Conservation (phyloP, 2,797 vertebrate species). For the Hydrocynus forskahlii region DNA sequence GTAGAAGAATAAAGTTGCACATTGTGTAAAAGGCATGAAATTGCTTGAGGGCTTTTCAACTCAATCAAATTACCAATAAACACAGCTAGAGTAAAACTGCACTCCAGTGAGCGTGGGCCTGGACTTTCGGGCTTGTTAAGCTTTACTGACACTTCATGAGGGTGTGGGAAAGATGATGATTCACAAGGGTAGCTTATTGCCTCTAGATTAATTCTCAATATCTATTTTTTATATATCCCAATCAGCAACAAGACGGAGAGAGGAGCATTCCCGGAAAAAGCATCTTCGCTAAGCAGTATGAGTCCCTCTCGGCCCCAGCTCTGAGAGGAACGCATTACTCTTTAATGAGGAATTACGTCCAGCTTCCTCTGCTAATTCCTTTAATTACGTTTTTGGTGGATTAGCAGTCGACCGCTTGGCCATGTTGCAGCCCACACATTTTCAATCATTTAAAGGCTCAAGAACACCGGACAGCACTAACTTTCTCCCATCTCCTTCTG, state of each 20-base stretch:
- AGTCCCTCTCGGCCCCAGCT: background rate
- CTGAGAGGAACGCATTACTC: constrained; percentile 46
- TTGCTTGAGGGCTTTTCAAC: background rate
- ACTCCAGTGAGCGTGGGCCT: background rate
- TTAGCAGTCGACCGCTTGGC: constrained; percentile 19
- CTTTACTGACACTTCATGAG: constrained; percentile 16
- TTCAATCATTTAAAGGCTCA: constrained; percentile 50
- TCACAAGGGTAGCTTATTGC: background rate
- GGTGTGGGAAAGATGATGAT: background rate
- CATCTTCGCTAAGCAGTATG: constrained; percentile 30
- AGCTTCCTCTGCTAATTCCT: constrained; percentile 45
- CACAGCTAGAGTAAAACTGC: background rate
- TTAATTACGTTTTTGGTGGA: constrained; percentile 53
- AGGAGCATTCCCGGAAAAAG: constrained; percentile 16
- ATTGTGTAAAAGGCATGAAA: background rate
- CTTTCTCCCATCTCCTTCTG: background rate
- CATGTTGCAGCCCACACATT: background rate
- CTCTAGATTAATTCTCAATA: constrained; percentile 30
- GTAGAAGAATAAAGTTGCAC: background rate
- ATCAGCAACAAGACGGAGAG: background rate
- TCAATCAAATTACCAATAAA: background rate
- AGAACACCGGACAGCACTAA: background rate
- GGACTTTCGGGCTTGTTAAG: background rate
- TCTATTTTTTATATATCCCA: constrained; percentile 11
- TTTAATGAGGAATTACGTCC: constrained; percentile 55